A percentile compares a stretch with the other conserved stretches of the same genome.
Conservation (phyloP, 2,797 vertebrate genomes). For the Fratercula arctica region DNA sequence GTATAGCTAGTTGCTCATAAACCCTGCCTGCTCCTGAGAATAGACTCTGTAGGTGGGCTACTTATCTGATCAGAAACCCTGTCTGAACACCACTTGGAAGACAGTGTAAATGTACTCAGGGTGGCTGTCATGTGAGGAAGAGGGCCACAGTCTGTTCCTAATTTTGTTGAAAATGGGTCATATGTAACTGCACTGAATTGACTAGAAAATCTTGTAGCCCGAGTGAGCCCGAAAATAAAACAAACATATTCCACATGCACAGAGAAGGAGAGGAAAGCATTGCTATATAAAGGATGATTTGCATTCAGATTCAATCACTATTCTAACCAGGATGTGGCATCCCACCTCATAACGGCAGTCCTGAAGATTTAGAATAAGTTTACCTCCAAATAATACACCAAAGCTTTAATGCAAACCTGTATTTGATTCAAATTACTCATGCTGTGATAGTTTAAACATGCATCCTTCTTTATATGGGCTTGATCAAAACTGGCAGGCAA, state of each 20-base stretch:
- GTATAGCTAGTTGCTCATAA: background rate
- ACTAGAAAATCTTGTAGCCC: background rate
- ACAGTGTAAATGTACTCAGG: background rate
- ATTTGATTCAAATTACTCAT: constrained; percentile 58
- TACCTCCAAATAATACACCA: constrained; percentile 36
- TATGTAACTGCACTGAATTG: background rate
- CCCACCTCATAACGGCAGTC: constrained; percentile 31
- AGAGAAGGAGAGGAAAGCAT: background rate
- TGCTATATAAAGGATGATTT: constrained; percentile 10
- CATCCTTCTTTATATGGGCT: constrained; percentile 34
- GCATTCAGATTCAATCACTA: constrained; percentile 33
- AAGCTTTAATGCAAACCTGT: constrained; percentile 45
- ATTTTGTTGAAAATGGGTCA: background rate
- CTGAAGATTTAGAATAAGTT: constrained; percentile 50
- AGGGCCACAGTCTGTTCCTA: background rate
- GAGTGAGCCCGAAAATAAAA: background rate
- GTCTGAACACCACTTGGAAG: background rate
- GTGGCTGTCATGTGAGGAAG: background rate
- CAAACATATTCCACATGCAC: background rate
- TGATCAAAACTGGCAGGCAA: constrained; percentile 59
- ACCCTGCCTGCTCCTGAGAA: background rate
- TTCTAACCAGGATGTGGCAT: constrained; percentile 10
- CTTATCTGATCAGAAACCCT: background rate
- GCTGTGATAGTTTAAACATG: constrained; percentile 41
- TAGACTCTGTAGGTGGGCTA: background rate